These are phyloP conservation scores for Lacerta viridis DNA, from an alignment of 2,797 vertebrate genomes.

Conservation along the genomic window DNA sequence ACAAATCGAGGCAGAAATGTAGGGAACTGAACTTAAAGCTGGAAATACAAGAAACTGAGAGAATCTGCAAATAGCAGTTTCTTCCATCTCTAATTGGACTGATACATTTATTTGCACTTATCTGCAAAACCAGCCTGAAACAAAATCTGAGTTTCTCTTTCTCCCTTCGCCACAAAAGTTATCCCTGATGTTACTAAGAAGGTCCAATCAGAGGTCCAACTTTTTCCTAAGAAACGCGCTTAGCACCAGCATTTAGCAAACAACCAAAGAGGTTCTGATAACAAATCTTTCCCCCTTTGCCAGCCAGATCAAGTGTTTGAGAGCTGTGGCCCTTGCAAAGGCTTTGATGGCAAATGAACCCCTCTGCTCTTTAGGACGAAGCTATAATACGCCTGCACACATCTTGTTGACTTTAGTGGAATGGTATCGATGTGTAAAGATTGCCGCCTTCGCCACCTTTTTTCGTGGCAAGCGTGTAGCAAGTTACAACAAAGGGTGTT, in stretches of 20 bases:
- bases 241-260: not conserved
- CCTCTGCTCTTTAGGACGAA: not conserved
- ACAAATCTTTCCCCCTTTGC: not conserved
- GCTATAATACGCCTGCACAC: not conserved
- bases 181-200: not conserved
- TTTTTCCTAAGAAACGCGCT: not conserved
- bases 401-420: not conserved
- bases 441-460: not conserved
- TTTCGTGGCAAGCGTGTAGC: not conserved
- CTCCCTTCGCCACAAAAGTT: not conserved
- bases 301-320: not conserved
- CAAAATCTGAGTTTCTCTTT: not conserved
- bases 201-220: not conserved
- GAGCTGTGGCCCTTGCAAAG: not conserved
- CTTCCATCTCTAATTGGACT: not conserved
- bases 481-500: constrained; percentile 31
- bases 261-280: not conserved
- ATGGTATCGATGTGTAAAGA: not conserved
- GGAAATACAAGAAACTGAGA: too few species aligned
- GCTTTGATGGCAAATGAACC: not conserved
- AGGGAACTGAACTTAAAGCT: too few species aligned
- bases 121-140: not conserved
- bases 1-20: too few species aligned
- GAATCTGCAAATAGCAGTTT: too few species aligned
- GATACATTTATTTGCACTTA: not conserved